phyloP scores from a whole-genome alignment of 2,113 vertebrate species.

The Lampris incognitus region DNA sequence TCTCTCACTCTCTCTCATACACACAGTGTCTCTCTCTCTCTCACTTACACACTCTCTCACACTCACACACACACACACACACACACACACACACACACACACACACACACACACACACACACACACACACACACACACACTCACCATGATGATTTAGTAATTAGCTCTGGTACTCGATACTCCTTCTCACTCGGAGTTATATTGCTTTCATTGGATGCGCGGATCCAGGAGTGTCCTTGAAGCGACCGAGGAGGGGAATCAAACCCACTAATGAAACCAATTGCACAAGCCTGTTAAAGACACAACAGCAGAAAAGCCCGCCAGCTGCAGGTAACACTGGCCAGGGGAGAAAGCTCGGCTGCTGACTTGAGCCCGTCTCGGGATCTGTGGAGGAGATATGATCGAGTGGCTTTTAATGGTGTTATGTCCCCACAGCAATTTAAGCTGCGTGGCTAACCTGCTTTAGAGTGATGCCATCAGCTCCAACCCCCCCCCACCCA shows the following conservation, averaged over 20 bases:
- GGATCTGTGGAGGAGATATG: constrained; percentile 10
- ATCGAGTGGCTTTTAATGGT: too few species aligned
- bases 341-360: background rate
- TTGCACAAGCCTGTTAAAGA: constrained; percentile 12
- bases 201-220: background rate
- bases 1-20: background rate
- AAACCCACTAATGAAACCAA: background rate
- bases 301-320: background rate
- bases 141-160: background rate
- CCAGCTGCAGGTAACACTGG: background rate
- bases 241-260: background rate
- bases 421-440: too few species aligned
- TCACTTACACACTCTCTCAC: background rate
- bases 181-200: background rate
- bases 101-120: background rate
- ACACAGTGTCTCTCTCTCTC: background rate
- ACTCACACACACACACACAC: background rate
- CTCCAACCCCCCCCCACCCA: too few species aligned
- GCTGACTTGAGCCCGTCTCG: background rate
- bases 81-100: background rate
- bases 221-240: constrained; percentile 18
- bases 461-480: too few species aligned
- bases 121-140: background rate
- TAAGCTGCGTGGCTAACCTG: too few species aligned
- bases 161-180: background rate